Evolutionary conservation across 1,140 invertebrate species (phyloP).

Genomic region (Papilio machaon): DNA sequence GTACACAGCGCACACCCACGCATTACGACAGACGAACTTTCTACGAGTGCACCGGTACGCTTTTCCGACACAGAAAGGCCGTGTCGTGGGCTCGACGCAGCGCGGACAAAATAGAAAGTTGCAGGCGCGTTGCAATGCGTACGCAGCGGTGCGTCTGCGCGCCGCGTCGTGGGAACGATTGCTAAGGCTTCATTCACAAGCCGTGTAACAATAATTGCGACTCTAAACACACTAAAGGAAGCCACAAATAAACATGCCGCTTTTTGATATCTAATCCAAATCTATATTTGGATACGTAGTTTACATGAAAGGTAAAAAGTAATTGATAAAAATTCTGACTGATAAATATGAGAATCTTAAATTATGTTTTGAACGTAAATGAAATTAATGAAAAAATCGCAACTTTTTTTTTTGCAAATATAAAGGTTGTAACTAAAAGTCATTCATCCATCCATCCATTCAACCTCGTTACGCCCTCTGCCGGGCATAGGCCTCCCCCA

Average conservation of each 20-base stretch:
- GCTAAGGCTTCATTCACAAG: background rate
- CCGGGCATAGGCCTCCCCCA: too few relatives aligned
- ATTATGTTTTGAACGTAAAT: too few relatives aligned
- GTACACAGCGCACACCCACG: slow-evolving; percentile 27
- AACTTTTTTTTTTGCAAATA: too few relatives aligned
- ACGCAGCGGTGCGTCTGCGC: slow-evolving; percentile 46
- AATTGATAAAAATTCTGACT: too few relatives aligned
- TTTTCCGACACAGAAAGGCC: slow-evolving; percentile 51
- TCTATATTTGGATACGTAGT: too few relatives aligned
- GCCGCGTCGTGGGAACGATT: slow-evolving; percentile 21
- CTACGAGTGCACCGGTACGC: slow-evolving; percentile 53
- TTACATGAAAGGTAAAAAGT: too few relatives aligned
- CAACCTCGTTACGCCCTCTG: too few relatives aligned
- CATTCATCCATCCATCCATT: too few relatives aligned
- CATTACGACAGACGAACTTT: slow-evolving; percentile 61
- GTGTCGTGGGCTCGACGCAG: slow-evolving; percentile 30
- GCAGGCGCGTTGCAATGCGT: slow-evolving; percentile 57
- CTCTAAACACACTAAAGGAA: background rate
- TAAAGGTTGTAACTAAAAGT: too few relatives aligned
- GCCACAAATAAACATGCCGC: background rate
- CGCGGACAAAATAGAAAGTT: slow-evolving; percentile 68
- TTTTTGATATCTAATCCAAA: too few relatives aligned
- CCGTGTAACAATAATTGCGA: background rate
- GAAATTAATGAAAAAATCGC: too few relatives aligned
- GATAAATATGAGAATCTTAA: too few relatives aligned